A percentile compares a stretch with the other conserved stretches of the same genome.
Conservation (phyloP, 2,888 invertebrate genomes). For the Helleia helle region DNA sequence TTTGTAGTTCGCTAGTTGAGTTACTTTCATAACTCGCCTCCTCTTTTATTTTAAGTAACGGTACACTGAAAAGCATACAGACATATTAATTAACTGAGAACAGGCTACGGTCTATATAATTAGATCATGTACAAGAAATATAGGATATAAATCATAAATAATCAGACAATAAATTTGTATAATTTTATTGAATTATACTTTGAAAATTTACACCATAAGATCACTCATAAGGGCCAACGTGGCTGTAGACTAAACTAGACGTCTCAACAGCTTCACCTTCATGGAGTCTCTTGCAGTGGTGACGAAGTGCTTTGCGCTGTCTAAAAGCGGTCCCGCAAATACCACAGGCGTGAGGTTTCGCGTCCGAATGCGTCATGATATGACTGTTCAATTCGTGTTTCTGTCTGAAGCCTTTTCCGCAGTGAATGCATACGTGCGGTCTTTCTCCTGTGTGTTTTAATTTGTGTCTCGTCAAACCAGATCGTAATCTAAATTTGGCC, state of each 20-base stretch:
- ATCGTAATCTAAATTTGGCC: constrained; percentile 74
- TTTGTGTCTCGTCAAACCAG: constrained; percentile 70
- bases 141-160: too few species aligned
- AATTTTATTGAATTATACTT: too few species aligned
- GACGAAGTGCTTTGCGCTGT: constrained; percentile 55
- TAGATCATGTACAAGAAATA: too few species aligned
- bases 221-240: constrained; percentile 17
- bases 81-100: neutral
- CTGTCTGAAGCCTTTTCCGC: constrained; percentile 73
- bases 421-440: constrained; percentile 73
- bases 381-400: constrained; percentile 75
- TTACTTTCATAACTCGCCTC: neutral
- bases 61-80: neutral
- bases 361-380: constrained; percentile 61
- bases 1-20: neutral
- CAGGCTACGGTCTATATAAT: too few species aligned
- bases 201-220: neutral
- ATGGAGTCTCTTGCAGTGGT: constrained; percentile 55
- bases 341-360: constrained; percentile 70
- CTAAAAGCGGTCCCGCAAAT: constrained; percentile 73
- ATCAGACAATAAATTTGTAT: too few species aligned
- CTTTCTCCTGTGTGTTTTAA: constrained; percentile 77
- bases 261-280: constrained; percentile 19
- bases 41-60: too few species aligned
- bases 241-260: constrained; percentile 13